These are phyloP conservation scores for Drosophila guanche DNA, from an alignment of 1,140 invertebrate species.

Conservation along the genomic window DNA sequence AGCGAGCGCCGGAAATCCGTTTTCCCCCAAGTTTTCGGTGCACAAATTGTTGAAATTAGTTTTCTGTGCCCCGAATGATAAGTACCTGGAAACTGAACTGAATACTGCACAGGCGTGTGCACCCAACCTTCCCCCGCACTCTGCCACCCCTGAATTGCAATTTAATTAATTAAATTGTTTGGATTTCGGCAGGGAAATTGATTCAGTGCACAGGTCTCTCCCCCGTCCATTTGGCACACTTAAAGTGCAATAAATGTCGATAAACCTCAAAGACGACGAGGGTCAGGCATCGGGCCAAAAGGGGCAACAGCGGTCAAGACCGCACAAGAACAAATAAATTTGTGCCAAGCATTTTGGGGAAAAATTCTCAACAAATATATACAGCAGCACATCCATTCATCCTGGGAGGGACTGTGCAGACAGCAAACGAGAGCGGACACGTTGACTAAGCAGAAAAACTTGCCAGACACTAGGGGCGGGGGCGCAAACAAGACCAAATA, in stretches of 20 bases:
- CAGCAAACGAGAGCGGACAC: constrained; percentile 1
- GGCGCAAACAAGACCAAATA: constrained; percentile 19
- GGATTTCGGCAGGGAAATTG: constrained; percentile 22
- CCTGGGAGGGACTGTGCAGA: not conserved
- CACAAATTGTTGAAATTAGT: constrained; percentile 82
- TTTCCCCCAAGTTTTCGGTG: constrained; percentile 69
- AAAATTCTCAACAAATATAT: constrained; percentile 37
- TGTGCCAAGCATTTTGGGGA: constrained; percentile 27
- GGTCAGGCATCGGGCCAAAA: constrained; percentile 1
- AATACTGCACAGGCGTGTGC: constrained; percentile 1
- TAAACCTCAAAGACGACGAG: constrained; percentile 11
- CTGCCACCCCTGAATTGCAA: constrained; percentile 51
- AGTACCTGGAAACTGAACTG: constrained; percentile 74
- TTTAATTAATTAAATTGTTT: constrained; percentile 79
- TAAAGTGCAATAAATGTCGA: constrained; percentile 39
- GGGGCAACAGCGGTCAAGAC: constrained; percentile 31
- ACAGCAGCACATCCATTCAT: constrained; percentile 15
- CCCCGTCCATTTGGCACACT: not conserved
- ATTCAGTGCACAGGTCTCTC: not conserved
- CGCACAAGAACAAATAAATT: constrained; percentile 39
- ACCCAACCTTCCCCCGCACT: too few species aligned
- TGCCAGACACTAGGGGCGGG: constrained; percentile 22
- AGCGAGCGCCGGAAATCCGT: constrained; percentile 63
- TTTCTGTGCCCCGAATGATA: constrained; percentile 76
- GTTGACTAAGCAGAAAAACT: constrained; percentile 62